These are phyloP conservation scores for Pollimyrus isidori DNA, from an alignment of 2,113 vertebrate genomes.

Conservation along the genomic window DNA sequence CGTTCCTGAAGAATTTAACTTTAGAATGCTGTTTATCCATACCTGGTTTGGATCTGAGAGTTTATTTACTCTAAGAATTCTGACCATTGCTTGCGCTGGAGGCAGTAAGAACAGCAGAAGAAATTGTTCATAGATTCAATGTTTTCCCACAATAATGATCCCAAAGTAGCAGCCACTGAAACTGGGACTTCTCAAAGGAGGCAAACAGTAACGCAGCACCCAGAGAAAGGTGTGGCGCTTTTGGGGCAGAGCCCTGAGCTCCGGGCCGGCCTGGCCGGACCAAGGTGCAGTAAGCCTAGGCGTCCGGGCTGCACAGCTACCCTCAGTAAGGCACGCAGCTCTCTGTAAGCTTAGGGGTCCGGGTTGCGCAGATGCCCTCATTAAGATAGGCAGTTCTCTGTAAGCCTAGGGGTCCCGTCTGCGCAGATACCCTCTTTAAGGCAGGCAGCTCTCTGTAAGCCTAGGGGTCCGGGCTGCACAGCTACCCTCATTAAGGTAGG, in stretches of 20 bases:
- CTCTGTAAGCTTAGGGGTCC: too few relatives aligned
- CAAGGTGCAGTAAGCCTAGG: background rate
- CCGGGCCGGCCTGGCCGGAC: background rate
- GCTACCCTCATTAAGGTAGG: background rate
- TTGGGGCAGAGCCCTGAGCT: background rate
- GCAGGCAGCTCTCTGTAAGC: too few relatives aligned
- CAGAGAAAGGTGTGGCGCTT: background rate
- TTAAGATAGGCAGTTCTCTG: too few relatives aligned
- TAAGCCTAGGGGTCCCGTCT: too few relatives aligned
- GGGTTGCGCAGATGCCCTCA: too few relatives aligned
- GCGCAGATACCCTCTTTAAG: too few relatives aligned
- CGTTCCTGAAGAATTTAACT: background rate
- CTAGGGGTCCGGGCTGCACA: background rate
- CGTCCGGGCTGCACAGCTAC: too few relatives aligned
- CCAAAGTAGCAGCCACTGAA: background rate
- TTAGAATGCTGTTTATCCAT: background rate
- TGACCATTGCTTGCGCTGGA: background rate
- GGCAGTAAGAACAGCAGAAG: background rate
- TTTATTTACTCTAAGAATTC: background rate
- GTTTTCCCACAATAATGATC: background rate
- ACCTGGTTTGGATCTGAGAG: background rate
- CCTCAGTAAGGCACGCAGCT: too few relatives aligned
- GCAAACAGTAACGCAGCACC: background rate
- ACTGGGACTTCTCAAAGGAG: background rate
- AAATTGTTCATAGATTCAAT: background rate